Base-by-base conservation (phyloP, 2,888 invertebrate species). In the Ectropis crepuscularia region DNA sequence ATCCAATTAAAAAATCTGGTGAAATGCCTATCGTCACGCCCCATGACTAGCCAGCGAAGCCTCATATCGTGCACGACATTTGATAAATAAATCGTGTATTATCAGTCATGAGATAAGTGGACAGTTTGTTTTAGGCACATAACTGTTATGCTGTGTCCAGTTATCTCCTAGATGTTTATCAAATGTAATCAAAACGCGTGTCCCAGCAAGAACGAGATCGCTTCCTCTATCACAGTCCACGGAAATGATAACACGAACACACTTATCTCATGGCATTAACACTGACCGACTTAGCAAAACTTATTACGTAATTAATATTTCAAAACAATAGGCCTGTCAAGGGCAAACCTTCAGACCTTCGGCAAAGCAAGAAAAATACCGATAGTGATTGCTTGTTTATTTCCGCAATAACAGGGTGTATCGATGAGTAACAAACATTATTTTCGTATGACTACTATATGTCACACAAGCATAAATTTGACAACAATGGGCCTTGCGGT, bases 91-190 rank as follows among this genome's bases (percentile, higher is more conserved):
- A 75, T 77, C 85, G 85, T 86, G 86, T 79, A 78, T 71, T 82
- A 88, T 88, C 88, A 81, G 72, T 65, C 58, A 71, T 73, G 60
- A 67, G 81, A 84, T 83, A 81, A 80, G 72, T 74, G 66, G 67
- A 57, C 69, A 67, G 58, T 78, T 73, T 68, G 71, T 76, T 76
- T 77, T 72, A 71, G 72, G 77, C 76, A 79, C 80, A 81, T 75
- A 78, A 68, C 68, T 61, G 72, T 69, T 70, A 75, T 73, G 75
- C 73, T 70, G 51, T 74, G 78, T 79, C 76, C 75, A 77, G 74
- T 73, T 88, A 89, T 90, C 89, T 82, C 64, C 67, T 71, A 79
- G 86, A 88, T 88, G 72, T 68, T 79, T 85, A 89, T 91, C 89
- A 81, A 69, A 55, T 57, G 74, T 78, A 86, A 88, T 87, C 88